Conservation (phyloP, 2,888 invertebrate genomes). For the Synergus itoensis region DNA sequence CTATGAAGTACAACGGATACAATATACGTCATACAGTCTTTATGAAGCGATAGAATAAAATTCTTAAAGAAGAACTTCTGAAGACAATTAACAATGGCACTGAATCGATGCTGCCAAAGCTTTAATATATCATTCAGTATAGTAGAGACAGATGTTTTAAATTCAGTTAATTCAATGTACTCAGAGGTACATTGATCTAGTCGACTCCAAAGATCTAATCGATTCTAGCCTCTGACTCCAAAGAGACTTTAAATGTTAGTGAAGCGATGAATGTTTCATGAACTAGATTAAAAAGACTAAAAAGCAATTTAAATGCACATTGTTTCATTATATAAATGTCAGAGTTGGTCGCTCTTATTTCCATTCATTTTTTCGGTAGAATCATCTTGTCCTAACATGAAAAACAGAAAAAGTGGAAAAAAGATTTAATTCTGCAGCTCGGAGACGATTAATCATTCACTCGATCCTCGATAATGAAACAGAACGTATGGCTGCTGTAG, state of each 20-base stretch:
- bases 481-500: neutral
- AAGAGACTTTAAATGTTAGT: constrained; percentile 18
- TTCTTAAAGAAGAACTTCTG: no score
- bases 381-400: no score
- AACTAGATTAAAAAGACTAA: constrained; percentile 32
- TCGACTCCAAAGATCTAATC: no score
- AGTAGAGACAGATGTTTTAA: neutral
- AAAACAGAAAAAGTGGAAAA: neutral
- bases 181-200: neutral
- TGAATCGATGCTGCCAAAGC: neutral
- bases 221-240: neutral
- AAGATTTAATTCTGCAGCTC: neutral
- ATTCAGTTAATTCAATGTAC: neutral
- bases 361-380: neutral
- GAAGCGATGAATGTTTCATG: constrained; percentile 33
- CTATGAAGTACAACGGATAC: no score
- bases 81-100: no score
- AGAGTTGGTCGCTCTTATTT: neutral
- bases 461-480: constrained; percentile 19
- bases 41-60: no score
- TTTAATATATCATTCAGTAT: neutral
- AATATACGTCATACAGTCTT: no score
- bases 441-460: constrained; percentile 11
- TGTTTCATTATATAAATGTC: constrained; percentile 1
- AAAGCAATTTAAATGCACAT: constrained; percentile 31